Base-by-base conservation (phyloP, 1,140 invertebrate species). In the Delia radicum region DNA sequence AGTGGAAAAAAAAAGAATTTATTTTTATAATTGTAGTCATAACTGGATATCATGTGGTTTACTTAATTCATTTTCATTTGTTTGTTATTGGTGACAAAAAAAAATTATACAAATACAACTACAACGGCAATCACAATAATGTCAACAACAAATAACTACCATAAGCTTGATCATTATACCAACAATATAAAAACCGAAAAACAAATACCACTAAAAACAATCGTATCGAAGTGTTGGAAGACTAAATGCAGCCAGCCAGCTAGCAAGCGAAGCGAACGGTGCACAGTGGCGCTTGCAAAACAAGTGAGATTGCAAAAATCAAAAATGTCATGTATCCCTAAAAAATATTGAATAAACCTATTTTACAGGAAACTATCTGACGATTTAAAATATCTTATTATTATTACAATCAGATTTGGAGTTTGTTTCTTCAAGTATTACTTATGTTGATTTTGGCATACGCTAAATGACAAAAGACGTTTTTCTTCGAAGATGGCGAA, bases 41-140 rank as follows among this genome's bases (percentile, higher is more conserved):
- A 69, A 69, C 65, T 69, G 65, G n/a, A 69, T 69, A 69, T 69
- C 31, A 24, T 69, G 65, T 69, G 65, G 29, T 37, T 69, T 37
- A 21, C 29, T 69, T 69, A 69, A 69, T 69, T 69, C 65, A 69
- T 69, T 69, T 69, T 33, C 65, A 69, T 69, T 69, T 69, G 65
- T 33, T 37, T 69, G 29, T 69, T 37, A 33, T 12, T 69, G 29
- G 12, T 24, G 29, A 31, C 0, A 65, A 55, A 18, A 37, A 69
- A 33, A 69, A 31, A 69, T 6, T 18, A 33, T 24, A 37, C 29
- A 31, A 67, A 31, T 29, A 69, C 29, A 69, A 31, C 65, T 33
- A 33, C 21, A 69, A 37, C 15, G 29, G 37, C 65, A 29, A 65
- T 29, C 48, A 55, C n/a, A 29, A 65, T 29, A 65, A 27, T 29